Conservation (phyloP, 2,113 vertebrate species). For the Apodemus sylvaticus region DNA sequence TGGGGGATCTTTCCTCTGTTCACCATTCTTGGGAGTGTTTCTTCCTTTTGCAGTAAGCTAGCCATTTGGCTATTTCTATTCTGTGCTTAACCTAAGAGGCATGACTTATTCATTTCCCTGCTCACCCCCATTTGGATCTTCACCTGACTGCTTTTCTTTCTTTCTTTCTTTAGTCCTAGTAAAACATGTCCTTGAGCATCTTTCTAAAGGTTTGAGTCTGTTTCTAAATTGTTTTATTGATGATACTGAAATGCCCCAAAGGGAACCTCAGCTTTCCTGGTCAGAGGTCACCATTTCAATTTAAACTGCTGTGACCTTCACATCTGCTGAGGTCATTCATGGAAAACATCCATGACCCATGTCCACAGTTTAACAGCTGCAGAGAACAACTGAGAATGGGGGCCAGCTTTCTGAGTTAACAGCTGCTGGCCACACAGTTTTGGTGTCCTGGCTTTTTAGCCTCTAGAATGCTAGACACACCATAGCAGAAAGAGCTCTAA, state of each 20-base stretch:
- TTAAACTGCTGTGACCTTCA: not conserved
- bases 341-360: not conserved
- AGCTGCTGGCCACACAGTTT: not conserved
- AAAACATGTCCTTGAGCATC: not conserved
- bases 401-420: not conserved
- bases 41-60: not conserved
- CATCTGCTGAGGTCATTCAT: not conserved
- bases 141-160: not conserved
- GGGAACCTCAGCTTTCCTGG: not conserved
- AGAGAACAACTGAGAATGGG: not conserved
- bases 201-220: not conserved
- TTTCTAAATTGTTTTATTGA: not conserved
- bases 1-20: not conserved
- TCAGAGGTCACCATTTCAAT: not conserved
- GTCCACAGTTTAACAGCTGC: not conserved
- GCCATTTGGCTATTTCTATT: not conserved
- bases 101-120: not conserved
- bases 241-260: not conserved
- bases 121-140: not conserved
- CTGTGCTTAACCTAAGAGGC: not conserved
- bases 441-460: not conserved
- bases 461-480: not conserved
- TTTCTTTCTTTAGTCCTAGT: not conserved
- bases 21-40: not conserved
- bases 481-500: not conserved